These are phyloP conservation scores for Chrysodeixis includens DNA, from an alignment of 2,888 invertebrate genomes.

Conservation along the genomic window DNA sequence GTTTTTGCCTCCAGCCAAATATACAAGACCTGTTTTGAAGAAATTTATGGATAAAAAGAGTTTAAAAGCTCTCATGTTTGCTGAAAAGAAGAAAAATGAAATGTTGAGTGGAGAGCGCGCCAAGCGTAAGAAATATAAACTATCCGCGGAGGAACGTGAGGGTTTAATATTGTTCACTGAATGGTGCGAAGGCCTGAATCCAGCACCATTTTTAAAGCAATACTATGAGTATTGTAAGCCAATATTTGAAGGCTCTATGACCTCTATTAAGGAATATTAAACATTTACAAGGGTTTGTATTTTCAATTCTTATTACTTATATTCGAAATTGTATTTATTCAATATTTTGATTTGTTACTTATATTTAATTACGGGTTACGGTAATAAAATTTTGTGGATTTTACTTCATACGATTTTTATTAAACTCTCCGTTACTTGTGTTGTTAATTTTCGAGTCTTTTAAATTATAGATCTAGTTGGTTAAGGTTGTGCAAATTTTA, in stretches of 20 bases:
- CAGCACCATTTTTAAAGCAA: slow-evolving; percentile 74
- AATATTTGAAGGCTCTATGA: slow-evolving; percentile 65
- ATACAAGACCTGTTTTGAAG: slow-evolving; percentile 71
- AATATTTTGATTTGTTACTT: slow-evolving; percentile 6
- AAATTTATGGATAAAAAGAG: slow-evolving; percentile 79
- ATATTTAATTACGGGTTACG: background rate
- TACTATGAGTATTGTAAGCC: slow-evolving; percentile 78
- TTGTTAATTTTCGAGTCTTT: background rate
- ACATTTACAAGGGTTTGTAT: slow-evolving; percentile 54
- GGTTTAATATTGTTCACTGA: slow-evolving; percentile 80
- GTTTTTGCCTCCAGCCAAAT: slow-evolving; percentile 78
- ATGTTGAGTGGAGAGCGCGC: slow-evolving; percentile 60
- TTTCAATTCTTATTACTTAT: slow-evolving; percentile 14
- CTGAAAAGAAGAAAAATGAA: slow-evolving; percentile 65
- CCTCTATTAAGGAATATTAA: slow-evolving; percentile 13
- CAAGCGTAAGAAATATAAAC: slow-evolving; percentile 70
- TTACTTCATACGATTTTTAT: background rate
- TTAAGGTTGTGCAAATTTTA: slow-evolving; percentile 22
- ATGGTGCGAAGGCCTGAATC: slow-evolving; percentile 83
- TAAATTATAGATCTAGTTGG: slow-evolving; percentile 61
- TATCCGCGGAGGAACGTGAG: slow-evolving; percentile 77
- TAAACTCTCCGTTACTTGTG: background rate
- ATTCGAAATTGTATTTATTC: background rate
- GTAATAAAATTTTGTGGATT: background rate
- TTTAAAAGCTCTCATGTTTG: slow-evolving; percentile 67